Evolutionary conservation across 2,797 vertebrate genomes (phyloP), one percentile per base, ranked within the genome.

Genomic region (Cryptoblepharus egeriae): DNA sequence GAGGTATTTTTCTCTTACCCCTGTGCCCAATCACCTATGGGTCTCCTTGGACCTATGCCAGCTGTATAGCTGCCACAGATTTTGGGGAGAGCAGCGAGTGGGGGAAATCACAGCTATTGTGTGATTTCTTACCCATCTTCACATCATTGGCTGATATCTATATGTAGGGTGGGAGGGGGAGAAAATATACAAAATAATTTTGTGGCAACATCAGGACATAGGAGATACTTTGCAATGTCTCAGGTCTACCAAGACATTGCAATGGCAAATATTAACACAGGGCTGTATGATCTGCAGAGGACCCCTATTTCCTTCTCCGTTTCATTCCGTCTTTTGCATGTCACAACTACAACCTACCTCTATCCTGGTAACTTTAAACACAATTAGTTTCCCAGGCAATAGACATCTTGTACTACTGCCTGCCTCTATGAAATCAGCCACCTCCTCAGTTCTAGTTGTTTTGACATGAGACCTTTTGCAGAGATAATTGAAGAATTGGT

Each of bases 381-480:
- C 20, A 73, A 73, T 64, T 64, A 73, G 55, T 81, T 37, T 74
- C 16, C 35, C 45, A 49, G n/a, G 45, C 60, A n/a, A 32, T 60
- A 75, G 61, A 42, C 49, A 24, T 65, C 67, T 58, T 45, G 57
- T 39, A 35, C 12, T 24, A 32, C n/a, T 61, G 24, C 57, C 68
- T 67, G 20, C 28, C 71, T 58, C 80, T 75, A 30, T 2, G 49
- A 63, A 65, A 74, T 35, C 32, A 65, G 26, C 35, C 52, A 37
- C 70, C 12, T 20, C 60, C 32, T 73, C 52, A 37, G 24, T 15
- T 65, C 35, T 22, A 42, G n/a, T 35, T 79, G 60, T 73, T 64
- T 60, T 81, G 71, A 67, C 71, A 65, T 71, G 39, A 80, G 28
- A 12, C 37, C 39, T 42, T 79, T 79, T 55, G 42, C 70, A 73